Evolutionary conservation across 92 coral and sea anemone genomes (phyloP), one percentile per base, ranked within the genome.

Genomic region (Paramuricea clavata): DNA sequence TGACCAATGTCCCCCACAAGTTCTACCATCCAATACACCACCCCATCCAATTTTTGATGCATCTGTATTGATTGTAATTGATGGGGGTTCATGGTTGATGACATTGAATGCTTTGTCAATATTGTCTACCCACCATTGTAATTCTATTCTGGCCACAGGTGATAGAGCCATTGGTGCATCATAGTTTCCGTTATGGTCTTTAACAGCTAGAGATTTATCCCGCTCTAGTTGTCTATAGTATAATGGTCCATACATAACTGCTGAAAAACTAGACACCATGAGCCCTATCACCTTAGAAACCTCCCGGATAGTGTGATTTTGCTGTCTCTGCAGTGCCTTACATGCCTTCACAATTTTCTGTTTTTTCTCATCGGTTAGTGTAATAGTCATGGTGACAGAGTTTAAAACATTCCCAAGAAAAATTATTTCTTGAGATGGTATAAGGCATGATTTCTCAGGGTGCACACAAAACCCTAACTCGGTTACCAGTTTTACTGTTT

Each of bases 41-140:
- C 64, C 64, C 64, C 64, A 56, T 56, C 64, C 64, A 56, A 56
- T 25, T 25, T 56, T 56, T 56, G 64, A 56, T 56, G 64, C 64
- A 56, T 56, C 64, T 17, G 64, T 56, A 25, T 16, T 17, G 21
- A 56, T 56, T 0, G 64, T 56, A 25, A 56, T 56, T 16, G 64
- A 21, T 16, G 64, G 64, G 21, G 64, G 64, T 56, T 16, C 64
- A 56, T 56, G 64, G 16, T 56, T n/a, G 26, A 56, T 56, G 6
- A 56, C 64, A 56, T 56, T 56, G 64, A 21, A 56, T 56, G 64
- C 26, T 17, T 16, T 21, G 7, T 56, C 26, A 5, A 56, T 56
- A 25, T 56, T 56, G 26, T 56, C 64, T 5, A 21, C 15, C 64
- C 64, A 56, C 64, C 64, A 56, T 16, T 56, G 64, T 56, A 21